Percentiles rank a stretch among this genome's conserved stretches.
These are phyloP conservation scores for Galeopterus variegatus DNA, from an alignment of 2,113 vertebrate species.

Conservation along the genomic window DNA sequence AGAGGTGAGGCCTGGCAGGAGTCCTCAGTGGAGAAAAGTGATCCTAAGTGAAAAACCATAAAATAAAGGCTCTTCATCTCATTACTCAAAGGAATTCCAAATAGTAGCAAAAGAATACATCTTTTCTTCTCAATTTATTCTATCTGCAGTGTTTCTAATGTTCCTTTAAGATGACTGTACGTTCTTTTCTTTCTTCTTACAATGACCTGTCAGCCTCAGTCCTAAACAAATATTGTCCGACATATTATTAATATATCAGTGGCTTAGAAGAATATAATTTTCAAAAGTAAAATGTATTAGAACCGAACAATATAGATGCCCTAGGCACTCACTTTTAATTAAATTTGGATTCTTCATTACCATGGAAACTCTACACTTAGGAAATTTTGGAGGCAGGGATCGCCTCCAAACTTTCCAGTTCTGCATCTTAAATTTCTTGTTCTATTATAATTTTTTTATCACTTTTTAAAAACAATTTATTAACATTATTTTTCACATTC, in stretches of 20 bases:
- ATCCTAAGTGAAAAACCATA: background rate
- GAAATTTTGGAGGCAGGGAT: conserved; percentile 60
- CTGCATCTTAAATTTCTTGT: conserved; percentile 36
- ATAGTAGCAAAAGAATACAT: background rate
- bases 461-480: no score
- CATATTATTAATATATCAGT: background rate
- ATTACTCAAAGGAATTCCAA: background rate
- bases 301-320: background rate
- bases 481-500: no score
- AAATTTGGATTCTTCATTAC: conserved; percentile 56
- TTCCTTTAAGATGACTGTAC: background rate
- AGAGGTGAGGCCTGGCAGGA: background rate
- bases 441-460: background rate
- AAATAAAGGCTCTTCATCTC: background rate
- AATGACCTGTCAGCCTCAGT: conserved; percentile 1
- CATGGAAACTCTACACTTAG: conserved; percentile 73
- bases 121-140: conserved; percentile 7
- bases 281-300: conserved; percentile 67
- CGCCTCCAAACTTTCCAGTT: conserved; percentile 65
- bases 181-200: conserved; percentile 37
- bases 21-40: background rate
- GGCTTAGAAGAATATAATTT: conserved; percentile 63
- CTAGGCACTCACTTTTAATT: conserved; percentile 69
- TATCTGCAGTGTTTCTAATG: background rate
- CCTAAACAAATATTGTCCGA: conserved; percentile 20